Evolutionary conservation across 2,113 vertebrate genomes (phyloP).

Genomic region (Alligator sinensis): DNA sequence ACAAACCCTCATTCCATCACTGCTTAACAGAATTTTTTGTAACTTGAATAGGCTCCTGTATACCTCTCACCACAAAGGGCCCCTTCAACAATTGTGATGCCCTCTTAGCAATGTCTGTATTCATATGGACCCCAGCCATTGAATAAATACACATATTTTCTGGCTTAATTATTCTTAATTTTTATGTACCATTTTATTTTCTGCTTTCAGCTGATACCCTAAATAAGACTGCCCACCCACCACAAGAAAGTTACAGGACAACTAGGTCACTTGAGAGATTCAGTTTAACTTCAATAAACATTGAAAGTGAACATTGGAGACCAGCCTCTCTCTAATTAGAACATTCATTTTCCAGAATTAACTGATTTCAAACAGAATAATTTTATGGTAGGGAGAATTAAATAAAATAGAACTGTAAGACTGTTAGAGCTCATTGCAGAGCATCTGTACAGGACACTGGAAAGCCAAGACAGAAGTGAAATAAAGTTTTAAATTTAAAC

Average conservation of each 20-base stretch:
- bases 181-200: background rate
- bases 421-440: background rate
- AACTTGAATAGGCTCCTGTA: background rate
- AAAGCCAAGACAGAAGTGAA: background rate
- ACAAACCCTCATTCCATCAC: background rate
- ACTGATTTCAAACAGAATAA: background rate
- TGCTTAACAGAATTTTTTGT: accelerated
- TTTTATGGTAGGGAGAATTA: background rate
- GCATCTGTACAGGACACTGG: background rate
- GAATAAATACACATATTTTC: background rate
- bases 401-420: background rate
- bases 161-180: background rate
- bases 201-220: background rate
- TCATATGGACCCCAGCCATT: background rate
- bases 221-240: background rate
- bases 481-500: background rate
- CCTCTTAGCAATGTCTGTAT: background rate
- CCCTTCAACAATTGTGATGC: accelerated
- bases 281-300: background rate
- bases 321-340: background rate
- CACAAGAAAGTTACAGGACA: background rate
- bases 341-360: background rate
- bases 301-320: background rate
- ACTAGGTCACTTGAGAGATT: background rate
- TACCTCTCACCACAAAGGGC: background rate